Conservation (phyloP, 1,140 invertebrate species). For the Solenopsis fugax region DNA sequence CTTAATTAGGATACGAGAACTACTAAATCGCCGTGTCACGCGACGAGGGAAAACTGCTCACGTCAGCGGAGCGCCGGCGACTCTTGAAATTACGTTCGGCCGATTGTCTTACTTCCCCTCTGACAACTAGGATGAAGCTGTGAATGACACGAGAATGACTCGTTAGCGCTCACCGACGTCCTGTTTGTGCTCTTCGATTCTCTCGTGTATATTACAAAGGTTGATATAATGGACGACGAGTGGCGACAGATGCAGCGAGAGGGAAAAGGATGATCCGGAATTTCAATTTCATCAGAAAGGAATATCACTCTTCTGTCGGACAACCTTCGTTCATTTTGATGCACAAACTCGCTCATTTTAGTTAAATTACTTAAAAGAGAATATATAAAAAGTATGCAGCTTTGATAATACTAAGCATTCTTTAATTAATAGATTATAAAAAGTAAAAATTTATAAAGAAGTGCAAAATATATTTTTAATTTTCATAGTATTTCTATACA, state of each 20-base stretch:
- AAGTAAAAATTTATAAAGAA: constrained; percentile 11
- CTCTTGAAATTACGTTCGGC: constrained; percentile 44
- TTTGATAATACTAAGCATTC: background rate
- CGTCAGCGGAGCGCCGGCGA: constrained; percentile 26
- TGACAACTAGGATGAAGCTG: constrained; percentile 6
- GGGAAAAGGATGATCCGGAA: background rate
- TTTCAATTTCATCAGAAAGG: constrained; percentile 43
- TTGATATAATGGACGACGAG: constrained; percentile 28
- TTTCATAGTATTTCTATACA: background rate
- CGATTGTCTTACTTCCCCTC: constrained; percentile 47
- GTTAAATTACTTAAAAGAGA: background rate
- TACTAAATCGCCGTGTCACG: constrained; percentile 58
- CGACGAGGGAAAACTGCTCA: constrained; percentile 41
- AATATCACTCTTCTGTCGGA: constrained; percentile 6
- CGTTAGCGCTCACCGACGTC: constrained; percentile 37
- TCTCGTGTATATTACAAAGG: constrained; percentile 28
- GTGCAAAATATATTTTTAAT: background rate
- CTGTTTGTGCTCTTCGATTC: constrained; percentile 44
- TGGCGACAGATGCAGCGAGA: background rate
- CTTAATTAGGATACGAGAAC: constrained; percentile 63
- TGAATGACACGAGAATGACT: constrained; percentile 40
- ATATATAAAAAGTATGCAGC: background rate
- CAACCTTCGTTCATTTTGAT: constrained; percentile 26
- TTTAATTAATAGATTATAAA: constrained; percentile 24
- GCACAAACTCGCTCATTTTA: background rate